These are phyloP conservation scores for Astreopora myriophthalma DNA, from an alignment of 64 coral and sea anemone species.

Conservation along the genomic window DNA sequence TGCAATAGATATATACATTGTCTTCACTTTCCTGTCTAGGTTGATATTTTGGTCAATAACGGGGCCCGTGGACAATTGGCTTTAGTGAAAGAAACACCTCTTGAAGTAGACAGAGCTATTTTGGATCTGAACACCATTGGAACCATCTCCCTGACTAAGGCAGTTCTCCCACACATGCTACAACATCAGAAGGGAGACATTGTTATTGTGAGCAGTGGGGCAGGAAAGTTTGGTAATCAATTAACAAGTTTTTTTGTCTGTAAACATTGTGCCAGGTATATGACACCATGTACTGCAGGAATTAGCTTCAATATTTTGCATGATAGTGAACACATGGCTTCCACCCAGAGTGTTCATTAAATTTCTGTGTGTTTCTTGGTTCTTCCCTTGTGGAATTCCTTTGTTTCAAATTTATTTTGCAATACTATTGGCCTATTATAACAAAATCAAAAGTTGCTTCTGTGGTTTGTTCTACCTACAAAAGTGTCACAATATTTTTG, in stretches of 20 bases:
- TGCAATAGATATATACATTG: too few relatives aligned
- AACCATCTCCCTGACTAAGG: constrained; percentile 76
- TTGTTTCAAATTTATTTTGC: too few relatives aligned
- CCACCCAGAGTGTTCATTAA: too few relatives aligned
- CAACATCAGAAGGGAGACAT: constrained; percentile 64
- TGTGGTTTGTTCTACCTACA: too few relatives aligned
- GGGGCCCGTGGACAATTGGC: constrained; percentile 48
- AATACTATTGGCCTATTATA: too few relatives aligned
- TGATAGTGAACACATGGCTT: not conserved
- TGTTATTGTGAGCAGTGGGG: constrained; percentile 54
- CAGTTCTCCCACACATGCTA: constrained; percentile 77
- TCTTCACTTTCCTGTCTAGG: constrained; percentile 45
- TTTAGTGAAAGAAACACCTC: constrained; percentile 43
- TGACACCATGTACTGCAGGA: too few relatives aligned
- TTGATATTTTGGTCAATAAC: constrained; percentile 88
- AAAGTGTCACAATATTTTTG: too few relatives aligned
- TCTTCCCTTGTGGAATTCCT: too few relatives aligned
- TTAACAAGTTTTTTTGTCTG: not conserved
- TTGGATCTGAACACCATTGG: constrained; percentile 73
- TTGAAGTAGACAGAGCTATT: constrained; percentile 64
- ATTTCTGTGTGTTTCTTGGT: too few relatives aligned
- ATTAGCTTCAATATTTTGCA: not conserved
- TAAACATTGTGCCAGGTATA: too few relatives aligned
- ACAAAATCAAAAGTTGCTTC: too few relatives aligned
- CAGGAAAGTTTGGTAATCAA: constrained; percentile 65